Evolutionary conservation across 2,113 vertebrate species (phyloP).

Genomic region (Glareola pratincola): DNA sequence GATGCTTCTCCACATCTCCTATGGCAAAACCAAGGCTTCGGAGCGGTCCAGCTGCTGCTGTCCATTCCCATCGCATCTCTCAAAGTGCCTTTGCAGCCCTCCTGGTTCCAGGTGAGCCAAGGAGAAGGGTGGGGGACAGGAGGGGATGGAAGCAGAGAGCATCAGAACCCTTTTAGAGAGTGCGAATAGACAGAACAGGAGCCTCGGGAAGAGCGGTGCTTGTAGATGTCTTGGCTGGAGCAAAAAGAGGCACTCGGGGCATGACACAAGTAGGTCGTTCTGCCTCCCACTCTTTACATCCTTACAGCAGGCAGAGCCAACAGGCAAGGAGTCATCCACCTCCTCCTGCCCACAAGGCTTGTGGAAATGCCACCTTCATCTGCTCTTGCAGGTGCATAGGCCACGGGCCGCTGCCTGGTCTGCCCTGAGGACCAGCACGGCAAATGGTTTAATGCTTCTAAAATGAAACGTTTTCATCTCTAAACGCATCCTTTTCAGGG

Average conservation of each 20-base stretch:
- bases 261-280: background rate
- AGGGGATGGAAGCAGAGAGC: background rate
- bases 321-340: background rate
- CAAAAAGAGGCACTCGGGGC: background rate
- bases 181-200: background rate
- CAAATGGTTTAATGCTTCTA: background rate
- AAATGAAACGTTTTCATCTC: background rate
- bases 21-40: background rate
- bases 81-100: background rate
- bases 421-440: background rate
- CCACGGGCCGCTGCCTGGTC: background rate
- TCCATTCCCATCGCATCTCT: background rate
- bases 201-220: background rate
- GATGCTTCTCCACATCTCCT: background rate
- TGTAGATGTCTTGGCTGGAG: background rate
- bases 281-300: background rate
- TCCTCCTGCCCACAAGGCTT: background rate
- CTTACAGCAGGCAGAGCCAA: background rate
- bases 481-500: background rate
- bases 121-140: too few relatives aligned
- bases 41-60: background rate
- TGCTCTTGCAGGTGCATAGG: background rate
- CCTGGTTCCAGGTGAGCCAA: background rate
- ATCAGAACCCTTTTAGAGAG: background rate
- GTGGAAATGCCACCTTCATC: background rate